These are phyloP conservation scores for Halocynthia aurantium DNA, from an alignment of 23 tunicate species.

Conservation along the genomic window DNA sequence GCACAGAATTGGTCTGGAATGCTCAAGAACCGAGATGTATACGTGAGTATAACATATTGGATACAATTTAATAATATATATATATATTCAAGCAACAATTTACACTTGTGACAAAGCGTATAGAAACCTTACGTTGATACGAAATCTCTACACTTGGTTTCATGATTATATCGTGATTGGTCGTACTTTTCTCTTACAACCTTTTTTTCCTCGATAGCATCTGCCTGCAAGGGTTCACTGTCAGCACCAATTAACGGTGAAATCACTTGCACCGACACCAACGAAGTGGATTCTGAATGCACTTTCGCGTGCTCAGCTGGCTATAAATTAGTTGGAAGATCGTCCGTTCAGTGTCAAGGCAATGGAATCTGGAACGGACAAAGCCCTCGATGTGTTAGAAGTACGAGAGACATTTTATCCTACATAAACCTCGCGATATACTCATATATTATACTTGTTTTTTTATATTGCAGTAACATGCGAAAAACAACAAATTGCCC, in stretches of 20 bases:
- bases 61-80: too few species aligned
- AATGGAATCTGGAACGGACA: constrained; percentile 43
- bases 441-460: too few species aligned
- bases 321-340: constrained; percentile 36
- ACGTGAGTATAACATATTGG: constrained; percentile 27
- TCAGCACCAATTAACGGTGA: constrained; percentile 45
- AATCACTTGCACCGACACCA: constrained; percentile 37
- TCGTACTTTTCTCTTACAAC: neutral
- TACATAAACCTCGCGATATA: too few species aligned
- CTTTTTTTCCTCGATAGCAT: constrained; percentile 2
- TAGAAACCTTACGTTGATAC: too few species aligned
- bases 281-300: constrained; percentile 41
- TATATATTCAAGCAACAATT: neutral
- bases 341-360: constrained; percentile 21
- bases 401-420: neutral
- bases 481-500: constrained; percentile 3
- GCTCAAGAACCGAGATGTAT: constrained; percentile 34
- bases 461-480: constrained; percentile 6
- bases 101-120: neutral
- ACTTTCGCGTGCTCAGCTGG: constrained; percentile 51
- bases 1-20: constrained; percentile 28
- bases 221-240: constrained; percentile 28
- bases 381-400: constrained; percentile 12
- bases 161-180: neutral
- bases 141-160: neutral